Evolutionary conservation across 2,113 vertebrate species (phyloP).

Genomic region (Gymnogyps californianus): DNA sequence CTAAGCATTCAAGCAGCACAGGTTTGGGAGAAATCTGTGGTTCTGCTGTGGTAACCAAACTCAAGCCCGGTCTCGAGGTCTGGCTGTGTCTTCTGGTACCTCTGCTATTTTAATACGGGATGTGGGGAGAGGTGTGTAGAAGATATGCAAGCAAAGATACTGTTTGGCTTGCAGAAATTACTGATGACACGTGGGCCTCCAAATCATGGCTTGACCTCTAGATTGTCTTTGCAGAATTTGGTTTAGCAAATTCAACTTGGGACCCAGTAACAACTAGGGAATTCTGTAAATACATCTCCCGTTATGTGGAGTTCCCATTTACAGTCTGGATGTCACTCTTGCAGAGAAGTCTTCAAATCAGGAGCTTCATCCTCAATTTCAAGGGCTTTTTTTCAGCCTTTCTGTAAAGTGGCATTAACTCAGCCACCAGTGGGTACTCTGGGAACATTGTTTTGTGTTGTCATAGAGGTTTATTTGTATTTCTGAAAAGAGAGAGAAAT

Average conservation of each 20-base stretch:
- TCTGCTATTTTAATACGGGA: neutral
- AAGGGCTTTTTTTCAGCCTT: neutral
- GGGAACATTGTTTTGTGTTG: neutral
- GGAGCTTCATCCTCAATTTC: neutral
- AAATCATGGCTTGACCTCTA: neutral
- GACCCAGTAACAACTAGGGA: neutral
- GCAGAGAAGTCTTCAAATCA: neutral
- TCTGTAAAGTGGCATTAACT: neutral
- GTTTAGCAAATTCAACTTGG: neutral
- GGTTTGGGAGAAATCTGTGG: neutral
- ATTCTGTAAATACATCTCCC: neutral
- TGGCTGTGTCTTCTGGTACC: neutral
- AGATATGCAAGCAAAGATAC: neutral
- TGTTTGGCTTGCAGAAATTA: neutral
- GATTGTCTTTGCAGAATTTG: neutral
- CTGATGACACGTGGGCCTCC: neutral
- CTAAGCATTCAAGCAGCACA: neutral
- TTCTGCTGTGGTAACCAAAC: neutral
- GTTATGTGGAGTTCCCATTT: neutral
- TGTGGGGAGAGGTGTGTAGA: fast-evolving
- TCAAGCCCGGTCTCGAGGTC: neutral
- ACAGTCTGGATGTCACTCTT: neutral
- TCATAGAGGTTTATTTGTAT: neutral
- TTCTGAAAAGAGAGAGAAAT: neutral
- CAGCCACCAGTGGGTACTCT: neutral